A percentile compares a stretch with the other conserved stretches of the same genome.
phyloP scores from a whole-genome alignment of 2,888 invertebrate species.

The Bugula neritina region DNA sequence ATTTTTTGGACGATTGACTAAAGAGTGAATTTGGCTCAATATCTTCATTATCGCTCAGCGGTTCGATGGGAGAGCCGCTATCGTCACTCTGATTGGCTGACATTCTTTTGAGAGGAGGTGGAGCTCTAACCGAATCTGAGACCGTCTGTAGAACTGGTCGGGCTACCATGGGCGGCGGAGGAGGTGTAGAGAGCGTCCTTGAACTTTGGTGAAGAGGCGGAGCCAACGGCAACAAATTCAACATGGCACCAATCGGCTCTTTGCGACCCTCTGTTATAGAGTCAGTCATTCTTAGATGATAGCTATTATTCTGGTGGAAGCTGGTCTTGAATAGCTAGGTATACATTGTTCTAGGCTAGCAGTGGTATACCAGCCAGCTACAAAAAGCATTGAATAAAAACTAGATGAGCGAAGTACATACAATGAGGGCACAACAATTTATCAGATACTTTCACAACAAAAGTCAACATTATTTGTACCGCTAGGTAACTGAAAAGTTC shows the following conservation, averaged over 20 bases:
- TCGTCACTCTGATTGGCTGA: background rate
- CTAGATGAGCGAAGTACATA: too few species aligned
- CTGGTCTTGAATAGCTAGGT: too few species aligned
- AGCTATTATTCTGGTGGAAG: too few species aligned
- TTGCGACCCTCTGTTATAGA: constrained; percentile 3
- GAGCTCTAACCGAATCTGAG: background rate
- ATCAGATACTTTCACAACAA: too few species aligned
- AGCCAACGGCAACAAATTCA: background rate
- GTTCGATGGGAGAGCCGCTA: background rate
- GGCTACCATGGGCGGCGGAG: background rate
- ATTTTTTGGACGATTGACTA: background rate
- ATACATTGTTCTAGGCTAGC: too few species aligned
- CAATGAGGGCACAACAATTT: too few species aligned
- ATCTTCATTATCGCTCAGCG: background rate
- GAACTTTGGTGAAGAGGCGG: background rate
- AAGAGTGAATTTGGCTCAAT: background rate
- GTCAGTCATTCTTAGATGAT: too few species aligned
- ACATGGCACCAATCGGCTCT: background rate
- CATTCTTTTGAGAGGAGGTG: constrained; percentile 14
- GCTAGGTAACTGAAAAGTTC: too few species aligned
- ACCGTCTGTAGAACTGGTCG: background rate
- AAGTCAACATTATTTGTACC: too few species aligned
- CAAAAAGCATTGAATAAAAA: too few species aligned
- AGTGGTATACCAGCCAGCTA: too few species aligned
- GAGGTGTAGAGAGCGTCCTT: background rate